Evolutionary conservation across 2,113 vertebrate genomes (phyloP), one percentile per base, ranked within the genome.

Genomic region (Anguilla japonica): DNA sequence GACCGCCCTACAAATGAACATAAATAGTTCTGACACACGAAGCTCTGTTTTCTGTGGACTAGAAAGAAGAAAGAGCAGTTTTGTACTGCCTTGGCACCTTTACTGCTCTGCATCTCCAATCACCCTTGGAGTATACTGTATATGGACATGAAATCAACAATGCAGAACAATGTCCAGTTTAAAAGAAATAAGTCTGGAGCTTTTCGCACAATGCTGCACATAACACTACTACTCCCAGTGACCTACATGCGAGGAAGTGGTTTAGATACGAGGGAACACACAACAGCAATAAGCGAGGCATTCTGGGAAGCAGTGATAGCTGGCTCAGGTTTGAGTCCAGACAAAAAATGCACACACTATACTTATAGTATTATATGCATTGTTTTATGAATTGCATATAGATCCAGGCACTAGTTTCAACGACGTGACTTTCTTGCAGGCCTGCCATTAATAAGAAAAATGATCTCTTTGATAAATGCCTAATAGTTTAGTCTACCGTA

Each of bases 1-100:
- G 94, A 95, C 95, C 92, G 91, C 89, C 93, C 93, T 95, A 95
- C 95, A 93, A 95, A 95, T 96, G 94, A 95, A 92, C 93, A 93
- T 94, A 94, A 94, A 91, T 92, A 90, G 88, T 91, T 93, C 88
- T 93, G 93, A 95, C 93, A 95, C 93, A 34, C 89, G 87, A 86
- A 79, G 91, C 91, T 91, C 92, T 93, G 90, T 91, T 93, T 93
- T 88, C 88, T 88, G 84, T 82, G 89, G 71, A 82, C 88, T 87
- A 86, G 87, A 79, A 88, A 88, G 80, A 91, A 88, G 88, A 93
- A 91, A 84, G 83, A 87, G 40, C 57, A 84, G 90, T 91, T 90
- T 90, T 89, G 88, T 83, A 78, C 67, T 41, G 86, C 83, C 85
- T 46, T 78, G 57, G 81, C 79, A n/a, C 57, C 46, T 34, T 85